Evolutionary conservation across 2,888 invertebrate genomes (phyloP).

Genomic region (Phragmatobia fuliginosa): DNA sequence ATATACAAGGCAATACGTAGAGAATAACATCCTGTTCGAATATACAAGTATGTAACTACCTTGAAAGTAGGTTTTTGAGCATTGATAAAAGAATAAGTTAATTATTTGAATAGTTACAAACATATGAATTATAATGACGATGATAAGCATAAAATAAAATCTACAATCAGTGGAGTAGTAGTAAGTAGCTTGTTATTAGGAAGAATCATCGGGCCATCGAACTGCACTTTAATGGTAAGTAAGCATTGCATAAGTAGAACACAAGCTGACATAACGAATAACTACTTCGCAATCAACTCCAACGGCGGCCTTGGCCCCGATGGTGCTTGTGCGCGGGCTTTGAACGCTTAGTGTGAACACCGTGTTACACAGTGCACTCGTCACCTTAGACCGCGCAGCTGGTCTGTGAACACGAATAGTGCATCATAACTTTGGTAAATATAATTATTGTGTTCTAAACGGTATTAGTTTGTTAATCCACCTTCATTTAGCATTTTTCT

Average conservation of each 20-base stretch:
- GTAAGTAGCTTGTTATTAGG: constrained; percentile 30
- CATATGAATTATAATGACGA: background rate
- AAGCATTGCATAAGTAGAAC: constrained; percentile 84
- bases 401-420: constrained; percentile 54
- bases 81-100: background rate
- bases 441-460: constrained; percentile 15
- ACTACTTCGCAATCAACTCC: constrained; percentile 74
- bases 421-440: constrained; percentile 55
- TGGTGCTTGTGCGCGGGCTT: constrained; percentile 58
- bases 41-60: background rate
- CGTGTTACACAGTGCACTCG: constrained; percentile 57
- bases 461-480: background rate
- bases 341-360: constrained; percentile 49
- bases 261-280: constrained; percentile 83
- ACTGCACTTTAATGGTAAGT: constrained; percentile 75
- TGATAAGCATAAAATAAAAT: background rate
- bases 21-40: constrained; percentile 3
- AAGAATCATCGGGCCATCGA: constrained; percentile 70
- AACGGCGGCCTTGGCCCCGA: constrained; percentile 79
- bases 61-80: background rate
- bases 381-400: constrained; percentile 58
- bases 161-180: constrained; percentile 12
- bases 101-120: background rate
- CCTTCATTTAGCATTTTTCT: background rate
- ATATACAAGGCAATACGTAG: constrained; percentile 9